Evolutionary conservation across 2,797 vertebrate genomes (phyloP).

Genomic region (Lagodon rhomboides): DNA sequence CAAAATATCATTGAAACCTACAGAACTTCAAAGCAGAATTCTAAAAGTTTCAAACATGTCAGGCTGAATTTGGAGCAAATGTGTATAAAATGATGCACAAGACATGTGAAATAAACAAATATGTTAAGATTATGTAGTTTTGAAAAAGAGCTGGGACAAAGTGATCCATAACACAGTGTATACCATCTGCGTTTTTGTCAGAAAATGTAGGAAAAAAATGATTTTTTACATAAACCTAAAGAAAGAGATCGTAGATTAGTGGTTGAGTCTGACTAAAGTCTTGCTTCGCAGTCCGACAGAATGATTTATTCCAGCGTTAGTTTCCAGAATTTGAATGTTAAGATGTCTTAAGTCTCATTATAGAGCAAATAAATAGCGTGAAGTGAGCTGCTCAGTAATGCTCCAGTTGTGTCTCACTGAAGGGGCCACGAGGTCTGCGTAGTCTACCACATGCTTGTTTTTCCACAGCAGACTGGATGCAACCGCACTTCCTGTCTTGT

Average conservation of each 20-base stretch:
- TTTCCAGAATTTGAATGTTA: background rate
- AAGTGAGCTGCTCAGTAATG: background rate
- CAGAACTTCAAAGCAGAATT: background rate
- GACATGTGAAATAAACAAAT: too few relatives aligned
- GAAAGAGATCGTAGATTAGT: background rate
- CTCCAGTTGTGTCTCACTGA: constrained; percentile 13
- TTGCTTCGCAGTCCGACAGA: background rate
- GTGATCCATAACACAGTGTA: background rate
- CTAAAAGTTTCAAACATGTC: background rate
- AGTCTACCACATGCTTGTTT: constrained; percentile 67
- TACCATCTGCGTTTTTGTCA: too few relatives aligned
- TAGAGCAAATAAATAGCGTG: background rate
- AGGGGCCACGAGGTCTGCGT: constrained; percentile 13
- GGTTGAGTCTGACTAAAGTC: background rate
- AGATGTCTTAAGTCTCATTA: background rate
- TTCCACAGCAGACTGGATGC: constrained; percentile 69
- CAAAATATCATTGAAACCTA: background rate
- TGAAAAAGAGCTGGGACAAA: background rate
- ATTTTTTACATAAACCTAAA: constrained; percentile 3
- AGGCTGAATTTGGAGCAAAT: too few relatives aligned
- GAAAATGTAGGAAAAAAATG: background rate
- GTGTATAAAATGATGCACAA: too few relatives aligned
- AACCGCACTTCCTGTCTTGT: constrained; percentile 68
- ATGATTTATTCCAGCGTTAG: background rate
- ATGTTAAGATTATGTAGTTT: background rate